Percentiles rank a stretch among this genome's conserved stretches.
Conservation (phyloP, 35 echinoderm and acorn worm species). For the Nesometra sesokonis region DNA sequence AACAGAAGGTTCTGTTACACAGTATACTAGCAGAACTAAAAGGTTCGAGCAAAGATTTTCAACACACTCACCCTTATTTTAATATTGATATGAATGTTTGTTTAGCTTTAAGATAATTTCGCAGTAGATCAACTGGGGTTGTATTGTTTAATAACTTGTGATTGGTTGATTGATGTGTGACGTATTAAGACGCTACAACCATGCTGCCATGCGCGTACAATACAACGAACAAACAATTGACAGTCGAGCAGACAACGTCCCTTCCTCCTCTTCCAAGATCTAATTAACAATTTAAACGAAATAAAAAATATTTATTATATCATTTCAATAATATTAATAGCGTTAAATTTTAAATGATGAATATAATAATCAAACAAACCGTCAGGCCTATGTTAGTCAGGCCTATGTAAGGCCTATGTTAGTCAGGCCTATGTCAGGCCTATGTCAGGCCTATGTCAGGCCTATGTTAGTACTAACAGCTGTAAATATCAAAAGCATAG, state of each 20-base stretch:
- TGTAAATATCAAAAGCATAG: too few relatives aligned
- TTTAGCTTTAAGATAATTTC: background rate
- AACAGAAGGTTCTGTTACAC: background rate
- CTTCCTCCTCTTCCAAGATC: background rate
- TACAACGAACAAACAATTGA: background rate
- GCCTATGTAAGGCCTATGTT: too few relatives aligned
- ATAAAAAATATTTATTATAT: too few relatives aligned
- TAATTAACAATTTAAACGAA: background rate
- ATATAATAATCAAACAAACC: too few relatives aligned
- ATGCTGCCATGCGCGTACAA: background rate
- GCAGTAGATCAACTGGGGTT: background rate
- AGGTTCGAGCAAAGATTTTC: background rate
- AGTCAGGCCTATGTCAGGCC: too few relatives aligned
- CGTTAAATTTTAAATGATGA: too few relatives aligned
- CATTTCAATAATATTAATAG: too few relatives aligned
- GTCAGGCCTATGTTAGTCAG: too few relatives aligned
- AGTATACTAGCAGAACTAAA: too few relatives aligned
- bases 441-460: too few relatives aligned
- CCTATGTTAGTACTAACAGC: too few relatives aligned
- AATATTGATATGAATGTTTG: background rate
- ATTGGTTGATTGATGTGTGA: background rate
- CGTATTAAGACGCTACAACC: background rate
- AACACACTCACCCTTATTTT: background rate
- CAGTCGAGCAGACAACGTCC: background rate
- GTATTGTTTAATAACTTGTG: background rate